These are phyloP conservation scores for Amphimedon queenslandica DNA, from an alignment of 37 sponge, comb jelly and placozoan species.

Conservation along the genomic window DNA sequence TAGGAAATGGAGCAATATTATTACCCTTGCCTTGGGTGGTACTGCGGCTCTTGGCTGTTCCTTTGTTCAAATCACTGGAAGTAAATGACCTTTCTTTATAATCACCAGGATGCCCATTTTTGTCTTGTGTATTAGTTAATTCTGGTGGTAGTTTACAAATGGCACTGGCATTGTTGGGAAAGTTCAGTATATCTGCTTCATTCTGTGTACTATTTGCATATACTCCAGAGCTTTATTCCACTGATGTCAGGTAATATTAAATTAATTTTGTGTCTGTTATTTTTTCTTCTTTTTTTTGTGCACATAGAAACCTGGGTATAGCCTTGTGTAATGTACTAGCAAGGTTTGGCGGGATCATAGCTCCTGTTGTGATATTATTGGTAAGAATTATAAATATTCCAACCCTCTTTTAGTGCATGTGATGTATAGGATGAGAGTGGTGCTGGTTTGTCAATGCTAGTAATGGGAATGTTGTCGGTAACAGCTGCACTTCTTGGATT, in stretches of 20 bases:
- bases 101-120: too few species aligned
- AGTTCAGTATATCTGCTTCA: slow-evolving; percentile 49
- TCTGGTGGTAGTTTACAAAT: background rate
- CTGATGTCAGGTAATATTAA: slow-evolving; percentile 53
- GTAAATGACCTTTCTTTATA: too few species aligned
- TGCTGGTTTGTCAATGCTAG: slow-evolving; percentile 34
- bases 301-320: slow-evolving; percentile 20
- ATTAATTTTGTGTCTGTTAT: background rate
- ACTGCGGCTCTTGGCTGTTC: background rate
- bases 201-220: slow-evolving; percentile 54
- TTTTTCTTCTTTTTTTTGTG: background rate
- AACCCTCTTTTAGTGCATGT: background rate
- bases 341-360: slow-evolving; percentile 37
- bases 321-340: slow-evolving; percentile 31
- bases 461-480: slow-evolving; percentile 41
- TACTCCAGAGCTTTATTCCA: slow-evolving; percentile 66
- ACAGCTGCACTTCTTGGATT: slow-evolving; percentile 31
- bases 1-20: slow-evolving; percentile 33
- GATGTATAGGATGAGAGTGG: background rate
- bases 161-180: slow-evolving; percentile 33
- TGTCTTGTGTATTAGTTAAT: too few species aligned
- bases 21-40: background rate
- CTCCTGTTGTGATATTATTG: slow-evolving; percentile 44
- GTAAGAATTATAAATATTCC: slow-evolving; percentile 7
- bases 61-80: background rate